Evolutionary conservation across 2,797 vertebrate genomes (phyloP).

Genomic region (Gephyroberyx darwinii): DNA sequence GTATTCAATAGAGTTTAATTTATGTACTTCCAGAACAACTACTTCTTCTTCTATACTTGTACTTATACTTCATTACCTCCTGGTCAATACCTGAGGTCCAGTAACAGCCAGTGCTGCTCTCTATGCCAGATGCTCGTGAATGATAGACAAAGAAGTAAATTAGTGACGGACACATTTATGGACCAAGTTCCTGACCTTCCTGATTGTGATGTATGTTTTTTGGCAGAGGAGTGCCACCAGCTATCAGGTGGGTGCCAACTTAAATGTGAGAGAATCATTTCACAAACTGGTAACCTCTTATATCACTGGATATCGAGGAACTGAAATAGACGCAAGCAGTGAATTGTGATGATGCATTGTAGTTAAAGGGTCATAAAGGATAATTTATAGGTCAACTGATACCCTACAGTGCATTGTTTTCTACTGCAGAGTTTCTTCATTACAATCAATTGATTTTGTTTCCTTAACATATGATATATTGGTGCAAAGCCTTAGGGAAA

Average conservation of each 20-base stretch:
- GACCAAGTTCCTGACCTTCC: slow-evolving; percentile 69
- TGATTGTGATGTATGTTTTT: slow-evolving; percentile 72
- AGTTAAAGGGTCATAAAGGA: slow-evolving; percentile 8
- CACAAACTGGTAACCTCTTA: slow-evolving; percentile 48
- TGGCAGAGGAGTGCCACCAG: slow-evolving; percentile 59
- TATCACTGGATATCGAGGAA: slow-evolving; percentile 44
- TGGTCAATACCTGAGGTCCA: slow-evolving; percentile 55
- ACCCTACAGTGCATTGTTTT: slow-evolving; percentile 24
- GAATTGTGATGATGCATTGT: slow-evolving; percentile 28
- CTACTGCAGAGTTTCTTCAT: slow-evolving; percentile 34
- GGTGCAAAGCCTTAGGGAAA: slow-evolving; percentile 30
- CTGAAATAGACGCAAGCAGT: slow-evolving; percentile 12
- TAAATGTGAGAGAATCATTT: slow-evolving; percentile 68
- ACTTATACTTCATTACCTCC: slow-evolving; percentile 44
- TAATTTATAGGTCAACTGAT: slow-evolving; percentile 8
- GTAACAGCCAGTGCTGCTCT: slow-evolving; percentile 31
- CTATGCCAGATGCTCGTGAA: slow-evolving; percentile 62
- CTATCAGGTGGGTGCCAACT: slow-evolving; percentile 67
- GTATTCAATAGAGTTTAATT: slow-evolving; percentile 30
- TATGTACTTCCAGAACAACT: slow-evolving; percentile 37
- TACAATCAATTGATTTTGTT: slow-evolving; percentile 20
- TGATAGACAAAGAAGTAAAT: slow-evolving; percentile 72
- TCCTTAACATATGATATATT: slow-evolving; percentile 39
- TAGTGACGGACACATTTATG: slow-evolving; percentile 78
- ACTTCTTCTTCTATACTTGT: slow-evolving; percentile 23